phyloP scores from a whole-genome alignment of 2,888 invertebrate species.

The Scaeva pyrastri region DNA sequence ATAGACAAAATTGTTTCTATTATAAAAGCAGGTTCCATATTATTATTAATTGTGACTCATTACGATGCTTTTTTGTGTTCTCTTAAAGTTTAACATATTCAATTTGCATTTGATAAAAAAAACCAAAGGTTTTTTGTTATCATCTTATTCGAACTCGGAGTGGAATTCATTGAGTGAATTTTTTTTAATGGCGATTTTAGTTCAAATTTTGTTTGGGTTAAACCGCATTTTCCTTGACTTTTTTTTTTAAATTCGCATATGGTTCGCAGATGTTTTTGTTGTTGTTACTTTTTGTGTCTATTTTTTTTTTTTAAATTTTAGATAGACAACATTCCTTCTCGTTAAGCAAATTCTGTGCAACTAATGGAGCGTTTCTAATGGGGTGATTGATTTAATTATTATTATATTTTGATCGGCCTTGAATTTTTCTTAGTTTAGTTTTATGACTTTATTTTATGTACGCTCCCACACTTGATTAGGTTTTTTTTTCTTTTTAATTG shows the following conservation, averaged over 20 bases:
- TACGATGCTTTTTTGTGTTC: not conserved
- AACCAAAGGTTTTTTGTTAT: not conserved
- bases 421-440: conserved; percentile 34
- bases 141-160: not conserved
- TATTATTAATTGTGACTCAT: not conserved
- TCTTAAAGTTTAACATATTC: not conserved
- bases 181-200: conserved; percentile 1
- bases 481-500: not conserved
- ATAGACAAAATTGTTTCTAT: not conserved
- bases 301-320: not conserved
- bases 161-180: conserved; percentile 3
- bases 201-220: conserved; percentile 12
- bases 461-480: not conserved
- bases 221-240: not conserved
- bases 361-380: conserved; percentile 33
- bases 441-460: not conserved
- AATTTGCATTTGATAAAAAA: conserved; percentile 4
- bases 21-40: not conserved
- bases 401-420: conserved; percentile 41
- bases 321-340: not conserved
- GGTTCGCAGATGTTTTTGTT: conserved; percentile 24
- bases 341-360: conserved; percentile 16
- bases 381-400: conserved; percentile 42
- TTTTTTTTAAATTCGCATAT: conserved; percentile 13
- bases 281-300: not conserved